A percentile compares a stretch with the other conserved stretches of the same genome.
These are phyloP conservation scores for Lepus townsendii DNA, from an alignment of 2,797 vertebrate species.

Conservation along the genomic window DNA sequence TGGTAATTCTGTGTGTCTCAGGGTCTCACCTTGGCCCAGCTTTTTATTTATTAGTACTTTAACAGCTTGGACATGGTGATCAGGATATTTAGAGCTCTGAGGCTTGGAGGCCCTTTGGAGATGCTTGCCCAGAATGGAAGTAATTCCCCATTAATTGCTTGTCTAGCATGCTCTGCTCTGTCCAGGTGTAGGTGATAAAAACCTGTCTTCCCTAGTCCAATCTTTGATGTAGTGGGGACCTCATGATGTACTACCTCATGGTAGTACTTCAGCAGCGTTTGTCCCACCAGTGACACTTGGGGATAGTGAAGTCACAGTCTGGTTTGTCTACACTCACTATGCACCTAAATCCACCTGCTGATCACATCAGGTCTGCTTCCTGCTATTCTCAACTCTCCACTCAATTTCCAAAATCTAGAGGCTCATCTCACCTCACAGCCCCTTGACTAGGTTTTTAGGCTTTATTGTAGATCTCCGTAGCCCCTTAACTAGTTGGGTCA, in stretches of 20 bases:
- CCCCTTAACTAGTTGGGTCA: not conserved
- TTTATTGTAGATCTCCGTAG: not conserved
- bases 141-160: conserved; percentile 19
- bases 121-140: not conserved
- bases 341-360: not conserved
- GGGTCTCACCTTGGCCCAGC: not conserved
- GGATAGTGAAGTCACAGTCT: not conserved
- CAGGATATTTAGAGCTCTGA: conserved; percentile 49
- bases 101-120: not conserved
- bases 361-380: not conserved
- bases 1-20: not conserved
- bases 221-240: not conserved
- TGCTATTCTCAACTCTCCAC: not conserved
- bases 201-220: not conserved
- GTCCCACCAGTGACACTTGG: not conserved
- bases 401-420: not conserved
- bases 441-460: not conserved
- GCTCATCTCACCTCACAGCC: not conserved
- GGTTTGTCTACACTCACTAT: not conserved
- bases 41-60: not conserved
- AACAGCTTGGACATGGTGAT: conserved; percentile 51
- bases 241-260: not conserved
- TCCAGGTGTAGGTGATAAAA: not conserved
- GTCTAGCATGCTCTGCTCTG: not conserved
- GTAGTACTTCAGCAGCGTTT: not conserved